Conservation (phyloP, 1,140 invertebrate species). For the Drosophila lacteicornis region DNA sequence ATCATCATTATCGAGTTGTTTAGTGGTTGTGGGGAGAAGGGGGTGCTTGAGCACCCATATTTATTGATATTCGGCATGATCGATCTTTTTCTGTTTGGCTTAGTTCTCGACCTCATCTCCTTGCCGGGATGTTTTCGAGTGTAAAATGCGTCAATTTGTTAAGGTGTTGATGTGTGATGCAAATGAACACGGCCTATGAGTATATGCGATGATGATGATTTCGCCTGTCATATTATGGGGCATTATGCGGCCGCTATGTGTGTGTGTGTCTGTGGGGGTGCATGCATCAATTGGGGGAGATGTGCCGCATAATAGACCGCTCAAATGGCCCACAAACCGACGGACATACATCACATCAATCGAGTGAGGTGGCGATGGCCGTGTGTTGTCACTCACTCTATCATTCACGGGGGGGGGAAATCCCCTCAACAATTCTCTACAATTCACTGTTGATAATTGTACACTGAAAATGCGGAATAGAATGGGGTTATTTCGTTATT, state of each 20-base stretch:
- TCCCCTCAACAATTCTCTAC: background rate
- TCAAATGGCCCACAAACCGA: slow-evolving; percentile 30
- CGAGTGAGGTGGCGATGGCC: slow-evolving; percentile 13
- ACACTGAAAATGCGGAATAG: slow-evolving; percentile 10
- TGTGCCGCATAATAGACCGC: slow-evolving; percentile 31
- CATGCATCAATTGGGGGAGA: slow-evolving; percentile 15
- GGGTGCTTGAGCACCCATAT: slow-evolving; percentile 31
- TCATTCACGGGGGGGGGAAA: background rate
- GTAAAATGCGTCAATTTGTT: slow-evolving; percentile 70
- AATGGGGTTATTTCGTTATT: background rate
- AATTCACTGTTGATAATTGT: slow-evolving; percentile 12
- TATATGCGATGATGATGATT: slow-evolving; percentile 42
- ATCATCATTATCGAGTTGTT: slow-evolving; percentile 14
- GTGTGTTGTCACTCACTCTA: slow-evolving; percentile 16
- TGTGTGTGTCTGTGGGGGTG: background rate
- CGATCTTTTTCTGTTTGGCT: slow-evolving; percentile 50
- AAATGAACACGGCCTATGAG: slow-evolving; percentile 57
- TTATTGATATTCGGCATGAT: slow-evolving; percentile 78
- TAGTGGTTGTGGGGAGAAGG: background rate
- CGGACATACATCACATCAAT: slow-evolving; percentile 34
- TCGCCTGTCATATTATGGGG: slow-evolving; percentile 54
- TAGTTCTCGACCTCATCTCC: slow-evolving; percentile 5
- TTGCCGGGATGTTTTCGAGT: slow-evolving; percentile 5
- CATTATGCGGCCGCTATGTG: slow-evolving; percentile 44
- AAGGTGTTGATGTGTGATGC: slow-evolving; percentile 73